Conservation (phyloP, 2,888 invertebrate genomes). For the Sarcophaga caerulescens region DNA sequence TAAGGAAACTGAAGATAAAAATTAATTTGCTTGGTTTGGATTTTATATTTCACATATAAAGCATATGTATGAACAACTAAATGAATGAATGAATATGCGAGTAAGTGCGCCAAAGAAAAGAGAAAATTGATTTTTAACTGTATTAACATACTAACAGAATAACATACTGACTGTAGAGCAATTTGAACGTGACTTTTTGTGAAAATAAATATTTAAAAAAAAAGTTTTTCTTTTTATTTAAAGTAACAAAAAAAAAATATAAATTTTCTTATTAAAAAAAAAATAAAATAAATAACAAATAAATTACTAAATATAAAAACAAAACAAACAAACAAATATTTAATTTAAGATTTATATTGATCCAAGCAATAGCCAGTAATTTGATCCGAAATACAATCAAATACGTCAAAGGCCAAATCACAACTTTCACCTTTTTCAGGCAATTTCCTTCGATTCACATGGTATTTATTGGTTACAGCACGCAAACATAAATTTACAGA, state of each 20-base stretch:
- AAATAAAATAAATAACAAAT: background rate
- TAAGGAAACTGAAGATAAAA: slow-evolving; percentile 47
- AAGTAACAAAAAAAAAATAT: background rate
- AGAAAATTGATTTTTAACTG: slow-evolving; percentile 57
- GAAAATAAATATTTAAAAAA: slow-evolving; percentile 15
- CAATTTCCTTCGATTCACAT: slow-evolving; percentile 76
- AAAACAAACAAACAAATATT: slow-evolving; percentile 5
- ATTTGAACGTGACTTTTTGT: slow-evolving; percentile 15
- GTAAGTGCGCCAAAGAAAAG: background rate
- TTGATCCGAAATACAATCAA: slow-evolving; percentile 90
- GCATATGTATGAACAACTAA: background rate
- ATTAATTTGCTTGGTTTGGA: slow-evolving; percentile 57
- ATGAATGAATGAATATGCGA: background rate
- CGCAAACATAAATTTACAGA: slow-evolving; percentile 86
- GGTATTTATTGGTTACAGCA: slow-evolving; percentile 77
- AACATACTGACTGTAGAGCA: slow-evolving; percentile 42
- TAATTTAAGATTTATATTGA: slow-evolving; percentile 73
- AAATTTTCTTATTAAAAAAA: background rate
- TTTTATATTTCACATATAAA: slow-evolving; percentile 26
- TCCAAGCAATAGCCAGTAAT: slow-evolving; percentile 88
- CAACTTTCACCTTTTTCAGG: slow-evolving; percentile 87
- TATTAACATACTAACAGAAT: slow-evolving; percentile 58
- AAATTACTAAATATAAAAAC: background rate
- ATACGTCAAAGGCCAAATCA: slow-evolving; percentile 89
- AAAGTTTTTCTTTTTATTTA: slow-evolving; percentile 14